These are phyloP conservation scores for Ceyx cyanopectus DNA, from an alignment of 2,113 vertebrate genomes.

Conservation along the genomic window DNA sequence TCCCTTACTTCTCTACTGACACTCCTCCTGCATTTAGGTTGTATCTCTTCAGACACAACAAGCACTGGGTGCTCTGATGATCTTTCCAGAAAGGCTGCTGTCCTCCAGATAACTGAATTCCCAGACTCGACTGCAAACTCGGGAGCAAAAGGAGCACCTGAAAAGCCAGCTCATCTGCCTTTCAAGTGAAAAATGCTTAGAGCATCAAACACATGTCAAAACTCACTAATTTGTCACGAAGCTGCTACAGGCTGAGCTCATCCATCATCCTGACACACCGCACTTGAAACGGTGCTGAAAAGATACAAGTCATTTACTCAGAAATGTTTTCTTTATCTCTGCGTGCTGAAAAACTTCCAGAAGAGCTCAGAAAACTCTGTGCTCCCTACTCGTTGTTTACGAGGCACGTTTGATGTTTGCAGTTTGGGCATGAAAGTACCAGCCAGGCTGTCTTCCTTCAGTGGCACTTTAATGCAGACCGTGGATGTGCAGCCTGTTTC, in stretches of 20 bases:
- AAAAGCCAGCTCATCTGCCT: neutral
- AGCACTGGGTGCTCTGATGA: slow-evolving; percentile 3
- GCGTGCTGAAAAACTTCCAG: slow-evolving; percentile 5
- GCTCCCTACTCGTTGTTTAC: neutral
- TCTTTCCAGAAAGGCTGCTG: slow-evolving; percentile 26
- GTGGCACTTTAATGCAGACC: neutral
- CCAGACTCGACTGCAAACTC: neutral
- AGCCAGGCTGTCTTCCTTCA: neutral
- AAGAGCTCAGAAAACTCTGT: neutral
- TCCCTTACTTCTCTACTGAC: neutral
- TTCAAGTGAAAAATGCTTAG: slow-evolving; percentile 12
- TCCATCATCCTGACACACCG: slow-evolving; percentile 46
- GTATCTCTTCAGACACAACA: neutral
- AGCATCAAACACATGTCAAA: slow-evolving; percentile 37
- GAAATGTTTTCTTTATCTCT: slow-evolving; percentile 53
- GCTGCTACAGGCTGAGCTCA: slow-evolving; percentile 13
- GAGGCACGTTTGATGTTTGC: neutral
- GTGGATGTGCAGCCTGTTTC: neutral
- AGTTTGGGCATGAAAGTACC: neutral
- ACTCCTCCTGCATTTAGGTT: neutral
- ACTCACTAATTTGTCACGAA: slow-evolving; percentile 46
- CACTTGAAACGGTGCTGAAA: slow-evolving; percentile 45
- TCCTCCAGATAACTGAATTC: slow-evolving; percentile 42
- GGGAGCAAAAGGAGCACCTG: slow-evolving; percentile 43
- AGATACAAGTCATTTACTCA: slow-evolving; percentile 54